A percentile compares a stretch with the other conserved stretches of the same genome.
phyloP scores from a whole-genome alignment of 2,113 vertebrate species.

The Campylorhamphus procurvoides region DNA sequence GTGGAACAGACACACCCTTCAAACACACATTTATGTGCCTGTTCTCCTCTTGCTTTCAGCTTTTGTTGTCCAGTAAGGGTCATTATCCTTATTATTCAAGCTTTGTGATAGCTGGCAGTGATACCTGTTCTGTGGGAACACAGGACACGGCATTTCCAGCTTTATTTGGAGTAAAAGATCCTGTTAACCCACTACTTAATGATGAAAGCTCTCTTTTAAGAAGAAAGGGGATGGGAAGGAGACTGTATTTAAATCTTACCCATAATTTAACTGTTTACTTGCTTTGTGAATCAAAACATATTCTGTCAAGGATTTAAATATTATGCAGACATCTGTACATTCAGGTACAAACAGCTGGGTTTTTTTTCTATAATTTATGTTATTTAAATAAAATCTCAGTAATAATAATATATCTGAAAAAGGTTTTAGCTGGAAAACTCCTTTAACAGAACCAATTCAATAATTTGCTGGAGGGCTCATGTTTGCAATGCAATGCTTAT shows the following conservation, averaged over 20 bases:
- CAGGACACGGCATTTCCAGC: not conserved
- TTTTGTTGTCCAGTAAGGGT: not conserved
- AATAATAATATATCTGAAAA: not conserved
- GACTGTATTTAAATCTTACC: not conserved
- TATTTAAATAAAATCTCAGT: not conserved
- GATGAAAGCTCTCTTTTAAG: not conserved
- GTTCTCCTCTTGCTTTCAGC: not conserved
- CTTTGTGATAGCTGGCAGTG: not conserved
- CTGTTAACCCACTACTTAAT: not conserved
- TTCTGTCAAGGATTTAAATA: not conserved
- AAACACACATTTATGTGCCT: not conserved
- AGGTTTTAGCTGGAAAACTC: not conserved
- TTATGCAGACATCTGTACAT: not conserved
- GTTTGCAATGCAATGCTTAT: not conserved
- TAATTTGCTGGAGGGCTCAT: not conserved
- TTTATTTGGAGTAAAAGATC: not conserved
- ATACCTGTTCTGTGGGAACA: not conserved
- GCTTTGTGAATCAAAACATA: not conserved
- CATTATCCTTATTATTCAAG: not conserved
- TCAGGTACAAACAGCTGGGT: not conserved
- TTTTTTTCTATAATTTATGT: not conserved
- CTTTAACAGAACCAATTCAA: not conserved
- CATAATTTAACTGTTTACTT: not conserved
- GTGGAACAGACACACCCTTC: not conserved
- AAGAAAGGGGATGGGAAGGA: not conserved